phyloP scores from a whole-genome alignment of 2,797 vertebrate genomes.

The Myotis daubentonii region DNA sequence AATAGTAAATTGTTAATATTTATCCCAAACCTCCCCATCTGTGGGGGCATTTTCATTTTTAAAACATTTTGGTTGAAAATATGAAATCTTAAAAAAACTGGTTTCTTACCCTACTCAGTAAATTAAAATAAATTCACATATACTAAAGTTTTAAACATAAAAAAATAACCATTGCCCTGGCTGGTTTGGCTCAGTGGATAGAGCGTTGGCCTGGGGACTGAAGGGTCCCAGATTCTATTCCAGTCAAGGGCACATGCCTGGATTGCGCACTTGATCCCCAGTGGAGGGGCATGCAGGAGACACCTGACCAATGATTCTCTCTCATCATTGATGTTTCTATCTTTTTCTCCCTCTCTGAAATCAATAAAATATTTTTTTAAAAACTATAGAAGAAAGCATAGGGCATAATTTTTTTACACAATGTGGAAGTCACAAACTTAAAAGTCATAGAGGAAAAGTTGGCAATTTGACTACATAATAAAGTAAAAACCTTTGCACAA shows the following conservation, averaged over 20 bases:
- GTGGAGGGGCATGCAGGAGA: no score
- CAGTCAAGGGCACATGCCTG: no score
- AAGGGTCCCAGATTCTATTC: no score
- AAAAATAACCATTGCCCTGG: background rate
- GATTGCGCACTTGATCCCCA: no score
- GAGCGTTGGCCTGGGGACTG: no score
- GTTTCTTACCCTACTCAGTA: background rate
- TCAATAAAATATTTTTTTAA: background rate
- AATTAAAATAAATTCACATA: background rate
- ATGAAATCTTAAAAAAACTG: background rate
- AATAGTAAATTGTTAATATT: background rate
- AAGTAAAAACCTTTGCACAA: background rate
- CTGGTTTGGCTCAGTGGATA: no score
- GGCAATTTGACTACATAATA: background rate
- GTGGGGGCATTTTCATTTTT: background rate
- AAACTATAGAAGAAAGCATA: background rate
- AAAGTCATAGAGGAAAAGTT: background rate
- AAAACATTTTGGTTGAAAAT: conserved; percentile 42
- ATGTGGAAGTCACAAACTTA: background rate
- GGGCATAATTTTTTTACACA: background rate
- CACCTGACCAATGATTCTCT: no score
- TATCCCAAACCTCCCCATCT: background rate
- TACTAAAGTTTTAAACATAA: background rate
- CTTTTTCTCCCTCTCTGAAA: no score
- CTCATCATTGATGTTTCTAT: no score